Evolutionary conservation across 30 jellyfish, hydroid and myxozoan species (phyloP).

Genomic region (Catostylus mosaicus): DNA sequence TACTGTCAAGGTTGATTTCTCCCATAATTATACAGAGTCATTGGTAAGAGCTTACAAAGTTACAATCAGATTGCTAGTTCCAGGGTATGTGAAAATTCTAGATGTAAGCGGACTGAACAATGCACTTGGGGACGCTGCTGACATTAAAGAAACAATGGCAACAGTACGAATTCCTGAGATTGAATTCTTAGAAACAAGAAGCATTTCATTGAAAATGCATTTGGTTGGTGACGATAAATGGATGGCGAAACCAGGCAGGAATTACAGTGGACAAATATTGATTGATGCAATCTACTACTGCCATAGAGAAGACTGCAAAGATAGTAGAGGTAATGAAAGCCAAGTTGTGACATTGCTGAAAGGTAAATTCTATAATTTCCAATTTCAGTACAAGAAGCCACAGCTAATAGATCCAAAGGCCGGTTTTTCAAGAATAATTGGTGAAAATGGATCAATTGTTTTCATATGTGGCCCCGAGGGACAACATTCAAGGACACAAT

Average conservation of each 20-base stretch:
- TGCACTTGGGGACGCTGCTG: neutral
- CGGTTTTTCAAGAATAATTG: neutral
- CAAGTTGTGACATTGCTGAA: neutral
- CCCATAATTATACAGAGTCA: constrained; percentile 2
- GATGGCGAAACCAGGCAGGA: constrained; percentile 8
- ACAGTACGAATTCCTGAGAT: constrained; percentile 9
- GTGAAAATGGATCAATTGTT: neutral
- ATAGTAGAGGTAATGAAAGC: neutral
- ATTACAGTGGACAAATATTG: constrained; percentile 3
- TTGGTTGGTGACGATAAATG: neutral
- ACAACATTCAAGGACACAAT: neutral
- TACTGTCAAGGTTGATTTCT: neutral
- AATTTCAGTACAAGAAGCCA: neutral
- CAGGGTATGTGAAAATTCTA: neutral
- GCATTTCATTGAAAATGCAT: neutral
- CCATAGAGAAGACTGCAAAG: constrained; percentile 12
- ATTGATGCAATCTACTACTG: constrained; percentile 3
- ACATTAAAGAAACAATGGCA: neutral
- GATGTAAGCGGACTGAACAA: neutral
- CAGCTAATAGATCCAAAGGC: neutral
- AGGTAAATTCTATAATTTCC: neutral
- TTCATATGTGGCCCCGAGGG: neutral
- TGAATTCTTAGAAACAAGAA: neutral
- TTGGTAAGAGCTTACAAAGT: constrained; percentile 1
- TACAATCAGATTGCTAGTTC: neutral